Conservation (phyloP, 2,113 vertebrate species). For the Circaetus cinerascens region DNA sequence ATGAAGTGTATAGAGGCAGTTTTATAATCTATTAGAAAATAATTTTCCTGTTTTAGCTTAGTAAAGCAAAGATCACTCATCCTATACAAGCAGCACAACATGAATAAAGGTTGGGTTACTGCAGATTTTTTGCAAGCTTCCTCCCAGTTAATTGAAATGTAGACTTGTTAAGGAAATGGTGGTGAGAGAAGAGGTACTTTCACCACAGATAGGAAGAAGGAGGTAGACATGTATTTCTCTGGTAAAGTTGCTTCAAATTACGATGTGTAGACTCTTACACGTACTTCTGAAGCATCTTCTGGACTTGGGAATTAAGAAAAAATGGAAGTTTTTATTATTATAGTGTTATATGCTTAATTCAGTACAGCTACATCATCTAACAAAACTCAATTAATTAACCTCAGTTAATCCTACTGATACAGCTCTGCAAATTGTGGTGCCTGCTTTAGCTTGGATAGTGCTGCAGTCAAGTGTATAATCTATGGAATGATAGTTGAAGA, state of each 20-base stretch:
- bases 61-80: background rate
- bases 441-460: background rate
- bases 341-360: background rate
- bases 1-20: background rate
- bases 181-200: background rate
- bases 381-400: background rate
- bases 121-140: background rate
- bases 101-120: background rate
- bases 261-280: fast-evolving
- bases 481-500: background rate
- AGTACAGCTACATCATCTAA: background rate
- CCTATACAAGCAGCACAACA: background rate
- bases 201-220: background rate
- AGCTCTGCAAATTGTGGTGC: background rate
- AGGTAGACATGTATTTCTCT: background rate
- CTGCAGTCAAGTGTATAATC: background rate
- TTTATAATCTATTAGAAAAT: background rate
- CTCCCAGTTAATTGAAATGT: background rate
- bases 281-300: background rate
- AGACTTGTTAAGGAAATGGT: background rate
- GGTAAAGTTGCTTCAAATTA: background rate
- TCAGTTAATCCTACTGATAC: background rate
- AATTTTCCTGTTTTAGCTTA: background rate
- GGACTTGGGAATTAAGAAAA: background rate
- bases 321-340: fast-evolving